Conservation (phyloP, 2,113 vertebrate species). For the Tenrec ecaudatus region DNA sequence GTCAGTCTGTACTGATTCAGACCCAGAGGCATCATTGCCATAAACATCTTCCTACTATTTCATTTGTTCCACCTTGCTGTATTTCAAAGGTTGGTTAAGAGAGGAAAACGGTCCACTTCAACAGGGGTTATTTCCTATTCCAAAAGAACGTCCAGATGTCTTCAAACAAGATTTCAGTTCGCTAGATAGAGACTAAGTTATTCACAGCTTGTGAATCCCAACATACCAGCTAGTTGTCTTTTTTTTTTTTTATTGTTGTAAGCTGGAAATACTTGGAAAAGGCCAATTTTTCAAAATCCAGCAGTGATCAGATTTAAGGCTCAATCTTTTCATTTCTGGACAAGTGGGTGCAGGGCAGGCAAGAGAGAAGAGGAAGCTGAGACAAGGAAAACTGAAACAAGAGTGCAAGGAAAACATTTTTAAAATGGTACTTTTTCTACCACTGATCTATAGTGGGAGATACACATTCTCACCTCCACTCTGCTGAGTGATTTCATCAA, state of each 20-base stretch:
- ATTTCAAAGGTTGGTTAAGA: conserved; percentile 28
- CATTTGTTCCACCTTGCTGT: not conserved
- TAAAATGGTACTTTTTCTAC: conserved; percentile 47
- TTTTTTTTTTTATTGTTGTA: not conserved
- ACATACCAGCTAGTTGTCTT: conserved; percentile 35
- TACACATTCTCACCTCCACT: conserved; percentile 68
- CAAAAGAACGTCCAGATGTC: conserved; percentile 53
- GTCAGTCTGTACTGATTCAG: conserved; percentile 47
- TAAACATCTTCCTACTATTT: conserved; percentile 59
- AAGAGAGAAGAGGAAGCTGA: conserved; percentile 50
- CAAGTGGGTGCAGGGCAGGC: not conserved
- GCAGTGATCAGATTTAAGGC: conserved; percentile 57
- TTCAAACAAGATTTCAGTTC: conserved; percentile 51
- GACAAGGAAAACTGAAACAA: conserved; percentile 24
- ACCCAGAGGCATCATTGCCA: conserved; percentile 35
- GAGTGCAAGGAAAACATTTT: conserved; percentile 21
- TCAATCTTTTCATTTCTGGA: conserved; percentile 41
- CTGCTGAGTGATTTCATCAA: conserved; percentile 78
- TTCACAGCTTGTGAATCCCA: conserved; percentile 73
- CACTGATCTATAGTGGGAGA: conserved; percentile 69
- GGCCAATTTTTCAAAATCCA: conserved; percentile 66
- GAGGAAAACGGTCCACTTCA: conserved; percentile 37
- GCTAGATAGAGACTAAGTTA: conserved; percentile 43
- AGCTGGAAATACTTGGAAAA: conserved; percentile 59
- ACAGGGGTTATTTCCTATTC: conserved; percentile 30